Percentiles rank a stretch among this genome's conserved stretches.
phyloP scores from a whole-genome alignment of 2,113 vertebrate species.

The Cochlearius cochlearius region DNA sequence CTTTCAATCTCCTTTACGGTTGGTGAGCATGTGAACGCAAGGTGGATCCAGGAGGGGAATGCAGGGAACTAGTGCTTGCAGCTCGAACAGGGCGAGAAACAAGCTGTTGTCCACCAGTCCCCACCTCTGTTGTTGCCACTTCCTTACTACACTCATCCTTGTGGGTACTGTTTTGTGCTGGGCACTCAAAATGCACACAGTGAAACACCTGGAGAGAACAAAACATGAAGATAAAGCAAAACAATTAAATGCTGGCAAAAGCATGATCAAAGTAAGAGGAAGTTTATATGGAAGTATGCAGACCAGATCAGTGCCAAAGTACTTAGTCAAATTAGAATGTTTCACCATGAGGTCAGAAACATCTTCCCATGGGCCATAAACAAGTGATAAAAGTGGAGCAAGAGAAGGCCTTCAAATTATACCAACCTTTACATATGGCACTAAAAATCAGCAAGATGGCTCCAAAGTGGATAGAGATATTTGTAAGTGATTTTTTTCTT shows the following conservation, averaged over 20 bases:
- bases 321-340: not conserved
- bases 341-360: not conserved
- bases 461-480: not conserved
- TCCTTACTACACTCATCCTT: conserved; percentile 83
- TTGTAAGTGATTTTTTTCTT: not conserved
- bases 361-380: not conserved
- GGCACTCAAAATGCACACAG: conserved; percentile 97
- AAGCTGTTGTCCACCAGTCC: conserved; percentile 48
- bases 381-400: not conserved
- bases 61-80: conserved; percentile 47
- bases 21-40: conserved; percentile 32
- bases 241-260: not conserved
- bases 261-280: not conserved
- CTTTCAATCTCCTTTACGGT: conserved; percentile 13
- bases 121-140: conserved; percentile 28
- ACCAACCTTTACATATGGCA: not conserved
- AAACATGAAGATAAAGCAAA: conserved; percentile 1
- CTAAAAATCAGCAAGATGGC: not conserved
- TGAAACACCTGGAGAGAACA: conserved; percentile 88
- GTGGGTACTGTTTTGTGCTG: conserved; percentile 82
- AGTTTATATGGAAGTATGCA: not conserved
- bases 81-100: conserved; percentile 35
- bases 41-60: conserved; percentile 50
- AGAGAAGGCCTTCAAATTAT: not conserved
- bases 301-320: not conserved